phyloP scores from a whole-genome alignment of 2,888 invertebrate genomes.

The Meteorus cinctellus region DNA sequence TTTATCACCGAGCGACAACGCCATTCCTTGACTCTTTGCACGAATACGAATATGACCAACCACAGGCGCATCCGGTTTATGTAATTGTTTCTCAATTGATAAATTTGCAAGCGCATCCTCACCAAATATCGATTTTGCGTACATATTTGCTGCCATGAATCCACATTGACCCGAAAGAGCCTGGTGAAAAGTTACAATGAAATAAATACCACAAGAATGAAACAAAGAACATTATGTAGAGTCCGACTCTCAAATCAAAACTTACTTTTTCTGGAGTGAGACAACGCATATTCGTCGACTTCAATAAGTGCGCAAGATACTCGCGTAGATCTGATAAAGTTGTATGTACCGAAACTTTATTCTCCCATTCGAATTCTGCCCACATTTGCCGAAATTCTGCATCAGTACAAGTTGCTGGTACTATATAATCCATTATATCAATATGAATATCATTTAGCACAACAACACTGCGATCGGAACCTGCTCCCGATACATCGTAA shows the following conservation, averaged over 20 bases:
- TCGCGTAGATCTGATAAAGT: constrained; percentile 93
- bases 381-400: constrained; percentile 99
- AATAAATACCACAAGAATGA: constrained; percentile 10
- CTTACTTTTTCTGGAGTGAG: constrained; percentile 94
- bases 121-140: constrained; percentile 97
- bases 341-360: constrained; percentile 98
- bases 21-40: constrained; percentile 99
- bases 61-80: constrained; percentile 90
- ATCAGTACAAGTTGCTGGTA: constrained; percentile 95
- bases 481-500: constrained; percentile 95
- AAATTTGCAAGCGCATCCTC: constrained; percentile 99
- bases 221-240: neutral
- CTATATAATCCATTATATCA: constrained; percentile 99
- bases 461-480: constrained; percentile 95
- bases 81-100: constrained; percentile 96
- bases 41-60: constrained; percentile 98
- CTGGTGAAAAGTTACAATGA: constrained; percentile 68
- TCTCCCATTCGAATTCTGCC: constrained; percentile 99
- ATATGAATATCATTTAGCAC: constrained; percentile 99
- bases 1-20: constrained; percentile 97
- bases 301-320: constrained; percentile 92
- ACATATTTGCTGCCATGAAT: constrained; percentile 99
- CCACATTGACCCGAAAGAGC: constrained; percentile 98
- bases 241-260: neutral
- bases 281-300: constrained; percentile 99